Evolutionary conservation across 2,797 vertebrate species (phyloP).

Genomic region (Decapterus maruadsi): DNA sequence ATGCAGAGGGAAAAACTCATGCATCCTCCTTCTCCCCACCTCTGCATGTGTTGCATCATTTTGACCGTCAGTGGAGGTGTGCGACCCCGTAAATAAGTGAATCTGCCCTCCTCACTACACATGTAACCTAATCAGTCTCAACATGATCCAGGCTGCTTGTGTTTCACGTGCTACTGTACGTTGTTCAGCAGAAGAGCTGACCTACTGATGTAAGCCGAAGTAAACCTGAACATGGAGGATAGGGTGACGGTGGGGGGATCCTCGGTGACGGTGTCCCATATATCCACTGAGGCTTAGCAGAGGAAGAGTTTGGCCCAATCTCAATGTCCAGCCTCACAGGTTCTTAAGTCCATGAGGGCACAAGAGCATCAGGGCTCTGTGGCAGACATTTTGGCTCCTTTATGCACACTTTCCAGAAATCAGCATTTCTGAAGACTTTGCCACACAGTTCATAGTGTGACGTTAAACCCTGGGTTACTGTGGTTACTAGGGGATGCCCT

Average conservation of each 20-base stretch:
- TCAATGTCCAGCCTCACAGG: no score
- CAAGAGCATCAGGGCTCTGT: no score
- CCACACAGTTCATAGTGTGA: no score
- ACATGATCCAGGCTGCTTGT: constrained; percentile 60
- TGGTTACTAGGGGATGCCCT: no score
- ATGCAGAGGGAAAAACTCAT: neutral
- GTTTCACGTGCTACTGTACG: constrained; percentile 50
- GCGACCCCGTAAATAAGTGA: constrained; percentile 30
- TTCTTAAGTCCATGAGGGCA: no score
- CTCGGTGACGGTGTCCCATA: neutral
- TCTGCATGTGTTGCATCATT: constrained; percentile 28
- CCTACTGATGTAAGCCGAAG: constrained; percentile 11
- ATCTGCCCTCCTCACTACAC: constrained; percentile 27
- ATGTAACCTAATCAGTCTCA: constrained; percentile 58
- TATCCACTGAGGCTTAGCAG: neutral
- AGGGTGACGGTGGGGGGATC: constrained; percentile 8
- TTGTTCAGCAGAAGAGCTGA: constrained; percentile 27
- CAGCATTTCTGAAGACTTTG: no score
- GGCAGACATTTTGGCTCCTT: no score
- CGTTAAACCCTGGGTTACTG: no score
- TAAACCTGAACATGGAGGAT: constrained; percentile 19
- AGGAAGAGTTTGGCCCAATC: neutral
- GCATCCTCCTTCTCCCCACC: neutral
- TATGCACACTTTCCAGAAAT: no score
- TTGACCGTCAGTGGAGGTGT: constrained; percentile 15